Evolutionary conservation across 2,888 invertebrate genomes (phyloP), one percentile per base, ranked within the genome.

Genomic region (Odontothrips loti): DNA sequence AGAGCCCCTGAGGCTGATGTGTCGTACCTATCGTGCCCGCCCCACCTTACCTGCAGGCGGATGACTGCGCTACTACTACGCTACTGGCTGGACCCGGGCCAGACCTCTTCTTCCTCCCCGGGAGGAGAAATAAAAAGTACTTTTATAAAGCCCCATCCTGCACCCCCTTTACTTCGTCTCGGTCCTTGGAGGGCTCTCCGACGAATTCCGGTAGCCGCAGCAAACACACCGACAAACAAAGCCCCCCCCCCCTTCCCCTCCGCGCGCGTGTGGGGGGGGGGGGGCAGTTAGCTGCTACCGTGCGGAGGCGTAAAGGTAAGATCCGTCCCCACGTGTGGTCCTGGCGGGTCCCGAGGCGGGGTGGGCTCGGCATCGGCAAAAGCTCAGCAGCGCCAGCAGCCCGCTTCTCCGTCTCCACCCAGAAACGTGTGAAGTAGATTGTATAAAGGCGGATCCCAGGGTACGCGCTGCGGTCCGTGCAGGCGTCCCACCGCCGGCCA

Each of bases 161-260:
- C 58, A 58, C 58, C 58, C 58, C 58, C 20, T 6, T 6, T 6
- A 11, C 58, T 20, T 58, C 58, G 58, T 58, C 51, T 51, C 51
- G 20, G 34, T 43, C 34, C 34, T 43, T 43, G 34, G 34, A 43
- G 34, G 34, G 34, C 34, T 68, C 68, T 68, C 68, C 68, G 27
- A 75, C 68, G 68, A 75, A 75, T 75, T 75, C 68, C 68, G 68
- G 68, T 75, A 75, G 68, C 68, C 68, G 23, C 68, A 27, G 68
- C 68, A 75, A 75, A 75, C 68, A 75, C 27, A 75, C 68, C 68
- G 68, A 75, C 68, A 68, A 68, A 68, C 68, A 75, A 75, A 75
- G 23, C 12, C 1, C 68, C 58, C n/a, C 58, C 34, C 34, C 34
- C 34, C 34, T 4, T 6, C 34, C 34, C 34, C 6, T 6, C 34